A percentile compares a stretch with the other conserved stretches of the same genome.
Evolutionary conservation across 2,888 invertebrate genomes (phyloP).

Genomic region (Drosophila mettleri): DNA sequence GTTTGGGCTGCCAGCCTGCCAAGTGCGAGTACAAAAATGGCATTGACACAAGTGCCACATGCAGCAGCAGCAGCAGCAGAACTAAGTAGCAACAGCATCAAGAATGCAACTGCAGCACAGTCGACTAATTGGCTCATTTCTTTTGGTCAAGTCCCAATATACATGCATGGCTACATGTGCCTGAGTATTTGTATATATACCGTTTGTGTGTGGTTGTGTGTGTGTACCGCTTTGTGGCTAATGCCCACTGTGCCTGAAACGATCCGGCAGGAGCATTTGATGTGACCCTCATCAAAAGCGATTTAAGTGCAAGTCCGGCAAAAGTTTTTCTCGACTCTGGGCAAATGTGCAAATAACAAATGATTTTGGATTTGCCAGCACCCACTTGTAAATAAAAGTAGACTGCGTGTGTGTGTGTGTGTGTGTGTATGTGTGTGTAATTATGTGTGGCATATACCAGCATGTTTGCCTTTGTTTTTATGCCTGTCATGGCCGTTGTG

Average conservation of each 20-base stretch:
- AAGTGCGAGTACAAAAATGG: conserved; percentile 58
- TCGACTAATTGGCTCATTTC: conserved; percentile 60
- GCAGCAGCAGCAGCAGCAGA: conserved; percentile 27
- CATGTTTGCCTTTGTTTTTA: conserved; percentile 75
- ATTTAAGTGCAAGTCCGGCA: conserved; percentile 62
- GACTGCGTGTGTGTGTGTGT: conserved; percentile 5
- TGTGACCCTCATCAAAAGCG: conserved; percentile 76
- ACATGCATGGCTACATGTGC: not conserved
- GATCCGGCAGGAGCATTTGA: conserved; percentile 63
- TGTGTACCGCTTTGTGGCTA: not conserved
- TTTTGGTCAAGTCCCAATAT: conserved; percentile 23
- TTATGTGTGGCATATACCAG: conserved; percentile 63
- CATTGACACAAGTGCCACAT: conserved; percentile 57
- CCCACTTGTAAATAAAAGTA: conserved; percentile 75
- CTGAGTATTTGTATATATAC: not conserved
- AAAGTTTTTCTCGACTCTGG: conserved; percentile 61
- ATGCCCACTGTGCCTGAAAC: conserved; percentile 29
- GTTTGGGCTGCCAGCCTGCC: conserved; percentile 68
- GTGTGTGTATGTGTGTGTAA: conserved; percentile 36
- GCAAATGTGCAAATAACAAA: conserved; percentile 77
- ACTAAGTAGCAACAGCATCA: conserved; percentile 23
- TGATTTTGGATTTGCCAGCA: conserved; percentile 75
- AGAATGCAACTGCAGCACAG: conserved; percentile 38
- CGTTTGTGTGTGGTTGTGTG: not conserved
- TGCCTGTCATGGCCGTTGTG: conserved; percentile 74